A percentile compares a stretch with the other conserved stretches of the same genome.
Evolutionary conservation across 2,797 vertebrate species (phyloP).

Genomic region (Notamacropus eugenii): DNA sequence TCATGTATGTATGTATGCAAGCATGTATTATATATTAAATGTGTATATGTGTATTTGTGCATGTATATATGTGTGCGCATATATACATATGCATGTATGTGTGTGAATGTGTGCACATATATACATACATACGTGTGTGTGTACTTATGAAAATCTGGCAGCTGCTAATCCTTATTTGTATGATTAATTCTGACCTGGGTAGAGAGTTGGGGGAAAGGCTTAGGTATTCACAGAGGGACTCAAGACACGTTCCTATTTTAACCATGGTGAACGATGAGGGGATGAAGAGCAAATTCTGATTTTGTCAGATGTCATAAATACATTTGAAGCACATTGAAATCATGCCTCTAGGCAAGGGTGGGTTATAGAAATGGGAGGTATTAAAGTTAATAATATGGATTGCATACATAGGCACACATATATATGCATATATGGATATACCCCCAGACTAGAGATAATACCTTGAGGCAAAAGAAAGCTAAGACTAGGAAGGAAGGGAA

Average conservation of each 20-base stretch:
- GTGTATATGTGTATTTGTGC: too few species aligned
- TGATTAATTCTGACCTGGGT: not conserved
- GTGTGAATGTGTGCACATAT: too few species aligned
- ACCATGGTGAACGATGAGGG: not conserved
- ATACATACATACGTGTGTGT: too few species aligned
- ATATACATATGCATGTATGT: too few species aligned
- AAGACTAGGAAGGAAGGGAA: not conserved
- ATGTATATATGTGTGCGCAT: too few species aligned
- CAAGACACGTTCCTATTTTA: not conserved
- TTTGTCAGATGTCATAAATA: not conserved
- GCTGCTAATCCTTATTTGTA: not conserved
- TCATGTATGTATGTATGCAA: not conserved
- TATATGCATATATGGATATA: not conserved
- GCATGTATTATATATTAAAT: not conserved
- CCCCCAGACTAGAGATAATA: not conserved
- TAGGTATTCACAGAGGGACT: not conserved
- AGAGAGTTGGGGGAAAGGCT: not conserved
- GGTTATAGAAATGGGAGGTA: not conserved
- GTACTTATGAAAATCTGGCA: too few species aligned
- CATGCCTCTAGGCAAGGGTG: not conserved
- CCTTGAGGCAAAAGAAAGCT: not conserved
- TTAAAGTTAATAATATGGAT: not conserved
- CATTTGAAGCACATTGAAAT: not conserved
- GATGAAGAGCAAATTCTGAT: not conserved
- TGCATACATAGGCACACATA: not conserved